Evolutionary conservation across 2,113 vertebrate species (phyloP).

Genomic region (Oncorhynchus tshawytscha): DNA sequence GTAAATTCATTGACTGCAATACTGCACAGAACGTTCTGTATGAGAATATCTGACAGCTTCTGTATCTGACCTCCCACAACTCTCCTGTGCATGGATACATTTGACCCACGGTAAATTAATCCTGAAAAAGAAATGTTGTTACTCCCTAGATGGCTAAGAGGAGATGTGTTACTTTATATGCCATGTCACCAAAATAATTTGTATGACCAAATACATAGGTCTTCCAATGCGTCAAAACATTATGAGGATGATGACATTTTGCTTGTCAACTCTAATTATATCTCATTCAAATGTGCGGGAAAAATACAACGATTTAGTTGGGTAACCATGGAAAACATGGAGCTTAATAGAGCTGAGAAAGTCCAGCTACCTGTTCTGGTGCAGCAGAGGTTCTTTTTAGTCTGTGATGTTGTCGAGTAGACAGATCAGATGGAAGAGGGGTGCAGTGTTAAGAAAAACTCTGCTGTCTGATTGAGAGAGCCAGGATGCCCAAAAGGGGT

Average conservation of each 20-base stretch:
- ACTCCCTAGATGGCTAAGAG: background rate
- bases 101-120: background rate
- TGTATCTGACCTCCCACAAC: background rate
- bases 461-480: conserved; percentile 7
- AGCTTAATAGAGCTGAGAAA: conserved; percentile 29
- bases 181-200: background rate
- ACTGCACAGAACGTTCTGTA: conserved; percentile 32
- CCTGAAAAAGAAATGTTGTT: background rate
- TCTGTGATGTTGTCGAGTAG: conserved; percentile 30
- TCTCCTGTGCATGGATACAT: conserved; percentile 10
- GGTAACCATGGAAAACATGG: conserved; percentile 37
- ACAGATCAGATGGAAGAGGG: conserved; percentile 28
- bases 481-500: background rate
- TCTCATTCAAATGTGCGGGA: background rate
- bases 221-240: no score
- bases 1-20: conserved; percentile 55
- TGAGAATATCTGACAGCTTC: background rate
- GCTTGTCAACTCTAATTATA: background rate
- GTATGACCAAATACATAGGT: no score
- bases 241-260: no score
- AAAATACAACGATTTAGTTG: conserved; percentile 19
- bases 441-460: background rate
- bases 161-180: background rate
- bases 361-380: conserved; percentile 35
- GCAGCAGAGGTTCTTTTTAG: conserved; percentile 59